These are phyloP conservation scores for Drosophila meridionalis DNA, from an alignment of 2,888 invertebrate species.

Conservation along the genomic window DNA sequence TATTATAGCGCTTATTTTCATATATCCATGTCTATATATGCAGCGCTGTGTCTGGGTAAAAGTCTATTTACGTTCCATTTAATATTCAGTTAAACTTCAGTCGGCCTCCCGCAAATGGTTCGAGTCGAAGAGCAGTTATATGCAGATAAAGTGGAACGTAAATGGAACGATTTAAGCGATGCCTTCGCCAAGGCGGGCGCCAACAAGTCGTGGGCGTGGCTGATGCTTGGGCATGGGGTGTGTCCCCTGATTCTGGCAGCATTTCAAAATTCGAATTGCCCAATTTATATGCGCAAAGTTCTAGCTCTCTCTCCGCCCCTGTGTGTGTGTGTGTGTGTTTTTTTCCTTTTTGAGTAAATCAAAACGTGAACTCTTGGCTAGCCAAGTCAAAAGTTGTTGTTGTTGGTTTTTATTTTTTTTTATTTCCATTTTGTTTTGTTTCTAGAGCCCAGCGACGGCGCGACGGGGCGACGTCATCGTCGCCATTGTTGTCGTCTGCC, in stretches of 20 bases:
- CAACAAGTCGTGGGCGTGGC: slow-evolving; percentile 27
- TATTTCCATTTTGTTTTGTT: slow-evolving; percentile 11
- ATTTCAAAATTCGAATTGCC: slow-evolving; percentile 52
- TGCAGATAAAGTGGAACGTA: slow-evolving; percentile 21
- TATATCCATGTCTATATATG: neutral
- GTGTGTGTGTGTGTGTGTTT: slow-evolving; percentile 20
- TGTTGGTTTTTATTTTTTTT: neutral
- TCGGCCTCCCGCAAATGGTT: neutral
- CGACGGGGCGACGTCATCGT: slow-evolving; percentile 54
- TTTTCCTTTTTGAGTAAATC: slow-evolving; percentile 60
- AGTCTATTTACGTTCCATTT: neutral
- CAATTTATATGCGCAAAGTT: slow-evolving; percentile 75
- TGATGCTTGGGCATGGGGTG: neutral
- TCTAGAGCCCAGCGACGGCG: neutral
- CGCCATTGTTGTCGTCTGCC: slow-evolving; percentile 54
- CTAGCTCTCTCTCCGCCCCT: slow-evolving; percentile 16
- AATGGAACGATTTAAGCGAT: slow-evolving; percentile 50
- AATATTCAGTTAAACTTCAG: slow-evolving; percentile 4
- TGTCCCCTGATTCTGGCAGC: slow-evolving; percentile 39
- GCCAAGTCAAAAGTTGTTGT: slow-evolving; percentile 59
- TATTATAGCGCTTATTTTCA: neutral
- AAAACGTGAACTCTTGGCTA: slow-evolving; percentile 72
- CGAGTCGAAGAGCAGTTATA: slow-evolving; percentile 7
- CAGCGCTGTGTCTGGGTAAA: neutral
- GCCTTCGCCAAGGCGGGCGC: slow-evolving; percentile 30